phyloP scores from a whole-genome alignment of 1,140 invertebrate species.

The Drosophila sp. region DNA sequence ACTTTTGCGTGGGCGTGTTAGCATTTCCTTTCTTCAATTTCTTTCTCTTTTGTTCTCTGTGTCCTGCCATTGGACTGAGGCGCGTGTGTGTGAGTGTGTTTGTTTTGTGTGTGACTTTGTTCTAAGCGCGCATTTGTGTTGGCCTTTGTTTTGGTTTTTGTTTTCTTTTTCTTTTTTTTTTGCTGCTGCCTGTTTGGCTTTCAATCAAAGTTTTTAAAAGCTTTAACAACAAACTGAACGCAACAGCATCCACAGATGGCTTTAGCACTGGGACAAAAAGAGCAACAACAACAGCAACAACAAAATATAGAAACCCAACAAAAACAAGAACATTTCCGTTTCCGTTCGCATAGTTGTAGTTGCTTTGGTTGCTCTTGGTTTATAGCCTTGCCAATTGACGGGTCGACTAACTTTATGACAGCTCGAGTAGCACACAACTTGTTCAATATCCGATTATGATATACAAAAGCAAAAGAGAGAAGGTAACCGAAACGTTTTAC shows the following conservation, averaged over 20 bases:
- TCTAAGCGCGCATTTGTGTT: constrained; percentile 67
- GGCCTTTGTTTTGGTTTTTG: constrained; percentile 58
- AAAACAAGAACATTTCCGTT: constrained; percentile 62
- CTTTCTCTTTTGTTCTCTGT: neutral
- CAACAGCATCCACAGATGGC: constrained; percentile 56
- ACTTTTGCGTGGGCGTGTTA: constrained; percentile 62
- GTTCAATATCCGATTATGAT: neutral
- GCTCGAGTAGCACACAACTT: neutral
- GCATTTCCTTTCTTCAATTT: neutral
- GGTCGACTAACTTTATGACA: constrained; percentile 18
- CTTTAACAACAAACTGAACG: constrained; percentile 66
- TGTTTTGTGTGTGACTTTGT: constrained; percentile 58
- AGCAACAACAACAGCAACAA: constrained; percentile 22
- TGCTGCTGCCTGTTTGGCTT: constrained; percentile 69
- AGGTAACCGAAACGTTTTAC: neutral
- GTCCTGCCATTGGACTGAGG: constrained; percentile 12
- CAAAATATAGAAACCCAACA: constrained; percentile 36
- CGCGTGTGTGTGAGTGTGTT: constrained; percentile 41
- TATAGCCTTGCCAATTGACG: constrained; percentile 37
- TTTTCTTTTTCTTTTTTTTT: constrained; percentile 46
- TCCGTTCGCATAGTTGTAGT: constrained; percentile 60
- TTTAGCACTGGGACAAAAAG: constrained; percentile 25
- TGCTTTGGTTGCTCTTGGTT: constrained; percentile 23
- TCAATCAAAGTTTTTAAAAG: constrained; percentile 80
- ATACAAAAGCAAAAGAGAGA: neutral